A percentile compares a stretch with the other conserved stretches of the same genome.
These are phyloP conservation scores for Numida meleagris DNA, from an alignment of 2,113 vertebrate genomes.

Conservation along the genomic window DNA sequence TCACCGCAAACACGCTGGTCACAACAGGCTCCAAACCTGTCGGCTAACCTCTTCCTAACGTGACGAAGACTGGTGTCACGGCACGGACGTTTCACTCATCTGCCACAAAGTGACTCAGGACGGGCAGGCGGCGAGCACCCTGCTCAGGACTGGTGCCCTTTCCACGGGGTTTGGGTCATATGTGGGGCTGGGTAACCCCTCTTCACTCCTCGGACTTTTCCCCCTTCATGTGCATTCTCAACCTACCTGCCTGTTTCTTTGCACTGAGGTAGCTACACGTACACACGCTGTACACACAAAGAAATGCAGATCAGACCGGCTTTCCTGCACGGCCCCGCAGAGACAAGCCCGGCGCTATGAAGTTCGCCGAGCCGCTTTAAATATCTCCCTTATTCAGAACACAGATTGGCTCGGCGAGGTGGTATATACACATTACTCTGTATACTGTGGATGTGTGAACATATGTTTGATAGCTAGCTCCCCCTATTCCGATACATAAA, in stretches of 20 bases:
- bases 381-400: constrained; percentile 58
- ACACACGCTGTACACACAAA: background rate
- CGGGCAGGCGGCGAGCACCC: background rate
- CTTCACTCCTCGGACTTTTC: background rate
- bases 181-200: background rate
- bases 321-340: constrained; percentile 30
- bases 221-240: background rate
- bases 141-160: background rate
- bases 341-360: constrained; percentile 15
- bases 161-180: background rate
- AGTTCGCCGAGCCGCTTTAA: constrained; percentile 67
- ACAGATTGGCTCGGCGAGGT: constrained; percentile 62
- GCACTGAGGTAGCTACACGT: background rate
- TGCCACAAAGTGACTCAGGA: background rate
- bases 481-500: constrained; percentile 58
- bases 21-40: background rate
- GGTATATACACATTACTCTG: constrained; percentile 71
- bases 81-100: background rate
- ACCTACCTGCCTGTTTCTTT: background rate
- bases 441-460: constrained; percentile 68
- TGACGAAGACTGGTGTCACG: background rate
- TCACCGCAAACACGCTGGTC: background rate
- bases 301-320: background rate
- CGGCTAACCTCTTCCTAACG: background rate
- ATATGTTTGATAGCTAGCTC: constrained; percentile 71